Conservation (phyloP, 2,113 vertebrate species). For the Neolamprologus brichardi region DNA sequence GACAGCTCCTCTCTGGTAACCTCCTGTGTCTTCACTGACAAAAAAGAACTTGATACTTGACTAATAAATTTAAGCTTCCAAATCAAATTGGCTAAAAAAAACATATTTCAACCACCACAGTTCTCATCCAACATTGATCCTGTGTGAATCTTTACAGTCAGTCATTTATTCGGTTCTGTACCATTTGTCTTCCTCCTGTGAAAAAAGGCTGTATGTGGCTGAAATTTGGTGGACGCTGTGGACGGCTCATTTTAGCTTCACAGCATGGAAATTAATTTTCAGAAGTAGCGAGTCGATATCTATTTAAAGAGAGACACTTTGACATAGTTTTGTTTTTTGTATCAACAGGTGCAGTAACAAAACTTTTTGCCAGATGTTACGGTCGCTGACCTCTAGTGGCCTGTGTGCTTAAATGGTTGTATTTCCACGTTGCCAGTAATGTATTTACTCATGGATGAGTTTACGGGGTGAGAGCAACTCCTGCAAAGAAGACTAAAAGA, state of each 20-base stretch:
- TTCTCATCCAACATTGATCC: neutral
- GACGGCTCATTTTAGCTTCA: neutral
- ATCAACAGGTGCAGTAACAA: neutral
- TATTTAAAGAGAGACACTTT: neutral
- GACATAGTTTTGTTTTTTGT: neutral
- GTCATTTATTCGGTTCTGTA: neutral
- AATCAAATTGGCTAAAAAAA: neutral
- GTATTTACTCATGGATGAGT: neutral
- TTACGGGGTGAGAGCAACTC: neutral
- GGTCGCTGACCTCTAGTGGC: no score
- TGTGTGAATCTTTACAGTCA: neutral
- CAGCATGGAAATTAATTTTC: neutral
- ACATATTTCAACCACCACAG: neutral
- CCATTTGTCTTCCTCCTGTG: neutral
- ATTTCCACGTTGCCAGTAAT: neutral
- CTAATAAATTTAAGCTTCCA: neutral
- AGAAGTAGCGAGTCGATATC: neutral
- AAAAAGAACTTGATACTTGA: neutral
- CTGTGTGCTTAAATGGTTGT: neutral
- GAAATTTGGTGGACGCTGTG: neutral
- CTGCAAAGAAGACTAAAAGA: neutral
- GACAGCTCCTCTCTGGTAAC: neutral
- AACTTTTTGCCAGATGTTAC: neutral
- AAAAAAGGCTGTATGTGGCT: neutral
- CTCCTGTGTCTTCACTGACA: neutral